Percentiles rank a stretch among this genome's conserved stretches.
Evolutionary conservation across 2,113 vertebrate species (phyloP).

Genomic region (Shinisaurus crocodilurus): DNA sequence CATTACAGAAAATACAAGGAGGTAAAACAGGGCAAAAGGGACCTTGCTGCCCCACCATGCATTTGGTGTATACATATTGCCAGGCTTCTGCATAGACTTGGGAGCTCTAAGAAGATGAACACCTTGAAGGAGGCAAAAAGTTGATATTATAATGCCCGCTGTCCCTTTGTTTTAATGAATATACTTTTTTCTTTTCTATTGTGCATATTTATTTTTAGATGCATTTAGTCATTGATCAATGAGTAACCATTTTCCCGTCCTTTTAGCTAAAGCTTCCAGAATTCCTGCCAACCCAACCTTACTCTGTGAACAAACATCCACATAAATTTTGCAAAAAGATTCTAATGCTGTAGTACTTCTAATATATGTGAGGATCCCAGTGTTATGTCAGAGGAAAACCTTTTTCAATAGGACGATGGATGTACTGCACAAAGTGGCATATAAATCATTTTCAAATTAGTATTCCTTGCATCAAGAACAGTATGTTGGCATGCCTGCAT

Average conservation of each 20-base stretch:
- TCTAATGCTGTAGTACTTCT: conserved; percentile 60
- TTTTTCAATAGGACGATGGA: conserved; percentile 76
- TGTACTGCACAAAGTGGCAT: conserved; percentile 47
- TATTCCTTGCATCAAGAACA: conserved; percentile 80
- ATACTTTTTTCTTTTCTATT: background rate
- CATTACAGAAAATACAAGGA: background rate
- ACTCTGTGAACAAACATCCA: conserved; percentile 45
- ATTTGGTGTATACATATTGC: background rate
- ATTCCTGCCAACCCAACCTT: conserved; percentile 49
- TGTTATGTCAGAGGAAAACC: conserved; percentile 79
- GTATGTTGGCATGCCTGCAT: conserved; percentile 80
- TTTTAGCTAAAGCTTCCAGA: conserved; percentile 57
- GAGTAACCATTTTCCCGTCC: background rate
- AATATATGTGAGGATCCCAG: conserved; percentile 73
- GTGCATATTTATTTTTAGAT: conserved; percentile 17
- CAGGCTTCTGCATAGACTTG: background rate
- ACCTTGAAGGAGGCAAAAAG: background rate
- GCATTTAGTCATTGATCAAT: conserved; percentile 17
- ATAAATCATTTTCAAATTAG: conserved; percentile 85
- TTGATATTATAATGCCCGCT: background rate
- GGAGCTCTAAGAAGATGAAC: background rate
- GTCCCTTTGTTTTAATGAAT: rapidly evolving
- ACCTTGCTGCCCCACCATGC: background rate
- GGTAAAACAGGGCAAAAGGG: background rate
- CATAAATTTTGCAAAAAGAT: conserved; percentile 72